Base-by-base conservation (phyloP, 2,888 invertebrate species). In the Hesperia comma region DNA sequence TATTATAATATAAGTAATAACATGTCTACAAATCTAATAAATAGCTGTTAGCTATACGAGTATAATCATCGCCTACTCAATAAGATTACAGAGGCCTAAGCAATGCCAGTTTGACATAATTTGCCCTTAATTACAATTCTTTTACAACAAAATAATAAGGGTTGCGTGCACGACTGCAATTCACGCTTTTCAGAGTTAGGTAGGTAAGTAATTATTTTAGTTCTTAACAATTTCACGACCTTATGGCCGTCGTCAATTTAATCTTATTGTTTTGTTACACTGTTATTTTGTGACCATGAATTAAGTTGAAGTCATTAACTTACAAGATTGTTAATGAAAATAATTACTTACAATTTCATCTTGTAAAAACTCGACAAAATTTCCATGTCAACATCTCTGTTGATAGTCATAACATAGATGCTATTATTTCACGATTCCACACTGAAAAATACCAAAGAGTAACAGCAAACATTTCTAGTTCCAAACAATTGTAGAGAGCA, bases 91-190 rank as follows among this genome's bases (percentile, higher is more conserved):
- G 49, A n/a, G 46, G 60, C 60, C 12, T 51, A 51, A 51, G 60
- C 55, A 69, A 68, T 68, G 60, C 61, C 60, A 66, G 56, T 58
- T 79, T 72, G 76, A 79, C 83, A 82, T 84, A 84, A 84, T 82
- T 81, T 82, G 81, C 79, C 81, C 83, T 84, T 86, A 88, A 88
- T 87, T 87, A 85, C 80, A 80, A 81, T 60, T 33, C 79, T 82
- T 84, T 88, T 87, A 88, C 86, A 85, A 83, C 87, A 80, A 86
- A 84, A 88, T 89, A 90, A 90, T 89, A 86, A 86, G 88, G 82
- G 77, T 90, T 77, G 89, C 90, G 90, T 90, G 90, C 77, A 77
- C 78, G 79, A 69, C 71, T 77, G 84, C 85, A 82, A 86, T 89
- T 86, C 85, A 82, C 83, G 83, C 82, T 82, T 83, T 77, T 79